Percentiles rank a stretch among this genome's conserved stretches.
Conservation (phyloP, 2,113 vertebrate species). For the Tetrax tetrax region DNA sequence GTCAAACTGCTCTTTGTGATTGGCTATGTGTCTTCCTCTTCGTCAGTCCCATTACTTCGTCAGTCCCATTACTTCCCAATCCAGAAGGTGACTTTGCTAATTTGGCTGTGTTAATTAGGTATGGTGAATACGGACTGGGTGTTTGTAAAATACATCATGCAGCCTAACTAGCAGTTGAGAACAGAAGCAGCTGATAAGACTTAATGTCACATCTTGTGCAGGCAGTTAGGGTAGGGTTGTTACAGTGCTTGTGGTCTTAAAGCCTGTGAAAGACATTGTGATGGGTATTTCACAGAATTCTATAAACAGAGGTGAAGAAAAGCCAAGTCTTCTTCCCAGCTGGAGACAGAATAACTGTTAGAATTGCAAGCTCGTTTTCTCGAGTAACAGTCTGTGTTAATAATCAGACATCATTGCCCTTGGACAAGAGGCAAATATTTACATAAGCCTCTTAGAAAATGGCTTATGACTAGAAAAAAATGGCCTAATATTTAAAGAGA, state of each 20-base stretch:
- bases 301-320: background rate
- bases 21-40: background rate
- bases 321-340: background rate
- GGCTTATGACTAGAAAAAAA: background rate
- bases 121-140: background rate
- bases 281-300: background rate
- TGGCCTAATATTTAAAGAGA: background rate
- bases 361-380: background rate
- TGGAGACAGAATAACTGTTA: conserved; percentile 5
- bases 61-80: background rate
- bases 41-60: background rate
- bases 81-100: background rate
- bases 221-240: background rate
- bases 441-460: background rate
- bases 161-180: background rate
- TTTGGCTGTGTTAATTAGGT: background rate
- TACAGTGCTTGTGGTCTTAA: background rate
- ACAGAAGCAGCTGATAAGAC: background rate
- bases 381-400: background rate
- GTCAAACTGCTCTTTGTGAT: background rate
- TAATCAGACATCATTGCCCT: background rate
- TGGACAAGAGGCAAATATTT: conserved; percentile 10
- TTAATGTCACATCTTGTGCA: background rate
- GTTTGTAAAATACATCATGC: background rate
- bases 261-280: background rate